These are phyloP conservation scores for Ramphastos sulfuratus DNA, from an alignment of 2,113 vertebrate genomes.

Conservation along the genomic window DNA sequence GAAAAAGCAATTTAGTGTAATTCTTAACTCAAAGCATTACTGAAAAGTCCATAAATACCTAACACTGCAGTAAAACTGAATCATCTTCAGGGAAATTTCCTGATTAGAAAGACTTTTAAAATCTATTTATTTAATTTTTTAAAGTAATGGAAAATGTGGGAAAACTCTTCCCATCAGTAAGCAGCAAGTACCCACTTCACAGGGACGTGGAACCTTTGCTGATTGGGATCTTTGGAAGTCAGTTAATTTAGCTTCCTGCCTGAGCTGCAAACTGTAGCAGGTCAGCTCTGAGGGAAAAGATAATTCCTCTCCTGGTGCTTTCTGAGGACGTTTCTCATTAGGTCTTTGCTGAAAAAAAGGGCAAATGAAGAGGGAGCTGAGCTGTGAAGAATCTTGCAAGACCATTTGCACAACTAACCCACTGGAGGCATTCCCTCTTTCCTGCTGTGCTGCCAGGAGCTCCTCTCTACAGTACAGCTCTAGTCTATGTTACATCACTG, in stretches of 20 bases:
- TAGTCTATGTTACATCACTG: background rate
- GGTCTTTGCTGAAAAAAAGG: background rate
- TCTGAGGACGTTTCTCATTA: background rate
- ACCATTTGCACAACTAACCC: background rate
- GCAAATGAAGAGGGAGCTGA: background rate
- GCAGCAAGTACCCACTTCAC: background rate
- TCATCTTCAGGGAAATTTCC: background rate
- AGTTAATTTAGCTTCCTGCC: background rate
- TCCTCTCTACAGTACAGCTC: background rate
- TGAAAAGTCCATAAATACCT: background rate
- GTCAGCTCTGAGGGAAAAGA: background rate
- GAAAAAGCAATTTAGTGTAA: rapidly evolving
- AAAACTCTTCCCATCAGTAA: background rate
- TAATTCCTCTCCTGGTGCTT: background rate
- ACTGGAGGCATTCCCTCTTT: background rate
- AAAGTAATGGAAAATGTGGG: background rate
- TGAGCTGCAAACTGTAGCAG: background rate
- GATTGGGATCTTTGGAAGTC: background rate
- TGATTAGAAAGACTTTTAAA: background rate
- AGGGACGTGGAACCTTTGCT: background rate
- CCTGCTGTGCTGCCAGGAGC: background rate
- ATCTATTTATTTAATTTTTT: no score
- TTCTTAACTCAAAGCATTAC: background rate
- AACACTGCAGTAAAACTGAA: background rate
- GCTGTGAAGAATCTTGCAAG: background rate